phyloP scores from a whole-genome alignment of 2,888 invertebrate genomes.

The Yponomeuta sedellus region DNA sequence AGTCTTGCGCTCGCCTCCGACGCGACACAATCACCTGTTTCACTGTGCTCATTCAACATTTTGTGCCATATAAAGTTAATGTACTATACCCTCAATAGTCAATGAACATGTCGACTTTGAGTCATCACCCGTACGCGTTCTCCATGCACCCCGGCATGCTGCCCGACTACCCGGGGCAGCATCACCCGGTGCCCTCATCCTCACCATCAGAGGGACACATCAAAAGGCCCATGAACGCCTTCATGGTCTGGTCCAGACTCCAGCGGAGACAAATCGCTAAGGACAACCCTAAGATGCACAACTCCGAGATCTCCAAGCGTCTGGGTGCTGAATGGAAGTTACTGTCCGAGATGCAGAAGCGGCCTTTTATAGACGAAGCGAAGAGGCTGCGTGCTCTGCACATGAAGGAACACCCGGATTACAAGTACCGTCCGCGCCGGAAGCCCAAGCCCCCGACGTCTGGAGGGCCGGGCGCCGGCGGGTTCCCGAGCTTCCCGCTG shows the following conservation, averaged over 20 bases:
- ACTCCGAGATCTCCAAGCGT: constrained; percentile 92
- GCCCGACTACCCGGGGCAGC: constrained; percentile 60
- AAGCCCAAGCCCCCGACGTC: constrained; percentile 86
- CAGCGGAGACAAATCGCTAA: constrained; percentile 94
- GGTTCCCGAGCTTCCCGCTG: constrained; percentile 79
- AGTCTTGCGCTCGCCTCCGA: constrained; percentile 68
- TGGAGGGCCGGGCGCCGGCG: constrained; percentile 65
- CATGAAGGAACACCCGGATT: constrained; percentile 95
- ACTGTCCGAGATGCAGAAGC: constrained; percentile 89
- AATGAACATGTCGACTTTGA: constrained; percentile 60
- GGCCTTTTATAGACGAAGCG: constrained; percentile 97
- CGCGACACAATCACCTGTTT: constrained; percentile 60
- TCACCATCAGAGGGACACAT: constrained; percentile 85
- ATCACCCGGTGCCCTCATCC: constrained; percentile 60
- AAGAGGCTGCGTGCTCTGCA: constrained; percentile 90
- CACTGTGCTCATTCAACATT: constrained; percentile 52
- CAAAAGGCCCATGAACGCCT: constrained; percentile 98
- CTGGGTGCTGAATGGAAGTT: constrained; percentile 96
- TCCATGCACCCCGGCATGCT: constrained; percentile 71
- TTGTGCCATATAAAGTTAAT: constrained; percentile 66
- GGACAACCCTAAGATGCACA: constrained; percentile 96
- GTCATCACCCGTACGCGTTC: constrained; percentile 73
- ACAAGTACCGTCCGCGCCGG: constrained; percentile 91
- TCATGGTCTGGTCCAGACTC: constrained; percentile 97
- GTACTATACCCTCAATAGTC: constrained; percentile 34